Evolutionary conservation across 2,797 vertebrate genomes (phyloP).

Genomic region (Notamacropus eugenii): DNA sequence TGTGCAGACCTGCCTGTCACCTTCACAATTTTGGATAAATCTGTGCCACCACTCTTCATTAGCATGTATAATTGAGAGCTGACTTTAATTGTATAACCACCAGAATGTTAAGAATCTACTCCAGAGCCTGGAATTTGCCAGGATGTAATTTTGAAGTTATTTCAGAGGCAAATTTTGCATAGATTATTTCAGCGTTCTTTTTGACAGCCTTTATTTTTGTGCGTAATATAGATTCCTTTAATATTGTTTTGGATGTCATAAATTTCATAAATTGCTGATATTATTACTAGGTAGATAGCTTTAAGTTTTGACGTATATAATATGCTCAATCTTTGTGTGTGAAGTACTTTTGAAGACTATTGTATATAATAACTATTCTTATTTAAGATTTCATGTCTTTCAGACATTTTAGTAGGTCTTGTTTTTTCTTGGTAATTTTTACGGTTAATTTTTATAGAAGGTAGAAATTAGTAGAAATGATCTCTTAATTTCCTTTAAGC

Average conservation of each 20-base stretch:
- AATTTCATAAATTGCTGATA: conserved; percentile 2
- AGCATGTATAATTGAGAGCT: neutral
- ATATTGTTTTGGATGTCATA: conserved; percentile 12
- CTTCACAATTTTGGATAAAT: conserved; percentile 17
- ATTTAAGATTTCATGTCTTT: neutral
- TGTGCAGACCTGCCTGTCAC: conserved; percentile 31
- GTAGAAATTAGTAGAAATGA: neutral
- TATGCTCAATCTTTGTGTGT: neutral
- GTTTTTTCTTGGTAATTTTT: neutral
- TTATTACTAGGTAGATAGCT: neutral
- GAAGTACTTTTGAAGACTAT: neutral
- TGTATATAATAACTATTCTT: neutral
- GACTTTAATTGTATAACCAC: neutral
- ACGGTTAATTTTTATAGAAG: neutral
- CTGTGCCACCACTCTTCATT: conserved; percentile 23
- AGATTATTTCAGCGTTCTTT: conserved; percentile 25
- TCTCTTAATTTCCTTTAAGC: neutral
- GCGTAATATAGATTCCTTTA: neutral
- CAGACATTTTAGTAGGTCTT: neutral
- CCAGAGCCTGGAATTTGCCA: conserved; percentile 34
- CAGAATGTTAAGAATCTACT: conserved; percentile 19
- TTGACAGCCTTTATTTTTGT: conserved; percentile 13
- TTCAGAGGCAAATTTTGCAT: conserved; percentile 10
- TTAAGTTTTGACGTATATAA: conserved; percentile 14
- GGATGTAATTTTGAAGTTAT: conserved; percentile 10